Evolutionary conservation across 2,888 invertebrate species (phyloP).

Genomic region (Melitaea athalia): DNA sequence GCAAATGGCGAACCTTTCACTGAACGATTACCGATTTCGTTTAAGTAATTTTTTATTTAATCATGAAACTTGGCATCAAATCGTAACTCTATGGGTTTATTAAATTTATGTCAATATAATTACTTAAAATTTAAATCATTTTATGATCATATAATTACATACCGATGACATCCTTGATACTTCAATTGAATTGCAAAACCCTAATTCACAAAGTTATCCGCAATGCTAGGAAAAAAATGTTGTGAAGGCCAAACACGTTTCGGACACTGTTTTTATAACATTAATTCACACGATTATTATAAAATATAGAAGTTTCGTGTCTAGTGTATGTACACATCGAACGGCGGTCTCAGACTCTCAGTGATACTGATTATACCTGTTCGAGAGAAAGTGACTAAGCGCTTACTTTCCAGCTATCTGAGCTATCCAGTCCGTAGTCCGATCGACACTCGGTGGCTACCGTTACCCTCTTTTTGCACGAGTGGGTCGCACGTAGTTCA

Average conservation of each 20-base stretch:
- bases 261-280: constrained; percentile 28
- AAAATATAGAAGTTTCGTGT: constrained; percentile 17
- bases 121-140: not conserved
- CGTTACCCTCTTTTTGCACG: constrained; percentile 71
- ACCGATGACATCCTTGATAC: constrained; percentile 35
- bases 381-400: constrained; percentile 75
- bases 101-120: not conserved
- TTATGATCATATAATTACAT: constrained; percentile 16
- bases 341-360: constrained; percentile 46
- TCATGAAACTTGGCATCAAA: no score
- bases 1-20: constrained; percentile 69
- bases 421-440: constrained; percentile 51
- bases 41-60: constrained; percentile 36
- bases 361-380: constrained; percentile 50
- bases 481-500: constrained; percentile 65
- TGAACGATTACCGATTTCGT: constrained; percentile 46
- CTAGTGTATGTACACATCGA: constrained; percentile 46
- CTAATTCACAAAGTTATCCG: constrained; percentile 44
- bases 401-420: constrained; percentile 72
- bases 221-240: constrained; percentile 35
- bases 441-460: constrained; percentile 55
- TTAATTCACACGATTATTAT: constrained; percentile 31
- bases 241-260: constrained; percentile 36
- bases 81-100: not conserved
- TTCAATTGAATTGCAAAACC: constrained; percentile 46